Evolutionary conservation across 2,888 invertebrate species (phyloP), one percentile per base, ranked within the genome.

Genomic region (Luperina testacea): DNA sequence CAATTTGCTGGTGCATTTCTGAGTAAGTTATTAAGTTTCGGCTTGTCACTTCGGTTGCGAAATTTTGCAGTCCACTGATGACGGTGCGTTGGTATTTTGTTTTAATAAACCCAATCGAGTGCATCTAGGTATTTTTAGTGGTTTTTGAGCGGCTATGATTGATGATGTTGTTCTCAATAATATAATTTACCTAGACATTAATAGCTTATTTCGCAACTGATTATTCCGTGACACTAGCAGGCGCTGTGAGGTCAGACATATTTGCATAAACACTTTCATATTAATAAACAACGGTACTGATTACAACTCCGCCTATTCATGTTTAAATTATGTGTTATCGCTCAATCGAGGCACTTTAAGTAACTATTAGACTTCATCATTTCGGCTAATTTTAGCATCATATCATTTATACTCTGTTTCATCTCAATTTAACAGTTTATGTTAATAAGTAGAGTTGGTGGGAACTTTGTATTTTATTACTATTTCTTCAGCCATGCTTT

Each of bases 21-120:
- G 95, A 96, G 96, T 96, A 96, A 96, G 96, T 96, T 96, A 96
- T 97, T 96, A 96, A 96, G 95, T 97, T 96, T 96, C 96, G 95
- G 93, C 96, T 95, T 96, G 96, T 96, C 96, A 96, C 96, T 95
- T 95, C 88, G 92, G 92, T 96, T 95, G 96, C 95, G 94, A 96
- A 96, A 96, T 96, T 96, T 95, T 93, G 95, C 95, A 94, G 95
- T 93, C 90, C 90, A 91, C 92, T 92, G 94, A 91, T 91, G 92
- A 86, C 74, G 88, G 83, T 86, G 83, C 81, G 83, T 80, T 85
- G 85, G 72, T 89, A 89, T 91, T 90, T 89, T 84, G 86, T 87
- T 89, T 89, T 89, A 90, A 88, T 90, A 89, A 88, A 81, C 72
- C 48, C 84, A 89, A 84, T 89, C 83, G 85, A 88, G 84, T 88